Evolutionary conservation across 2,797 vertebrate species (phyloP).

Genomic region (Tachyglossus aculeatus): DNA sequence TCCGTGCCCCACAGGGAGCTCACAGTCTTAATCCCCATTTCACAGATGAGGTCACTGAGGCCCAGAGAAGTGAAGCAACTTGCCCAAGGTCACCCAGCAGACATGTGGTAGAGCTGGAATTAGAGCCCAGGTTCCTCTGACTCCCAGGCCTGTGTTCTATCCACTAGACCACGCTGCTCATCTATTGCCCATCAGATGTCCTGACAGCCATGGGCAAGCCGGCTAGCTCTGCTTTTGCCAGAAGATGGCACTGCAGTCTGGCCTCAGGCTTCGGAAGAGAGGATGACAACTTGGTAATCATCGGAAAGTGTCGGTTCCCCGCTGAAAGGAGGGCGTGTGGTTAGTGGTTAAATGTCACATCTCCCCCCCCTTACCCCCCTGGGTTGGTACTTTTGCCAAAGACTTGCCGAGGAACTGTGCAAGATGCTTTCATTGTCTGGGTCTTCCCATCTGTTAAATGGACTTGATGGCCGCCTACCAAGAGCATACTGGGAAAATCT

Average conservation of each 20-base stretch:
- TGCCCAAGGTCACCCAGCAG: too few relatives aligned
- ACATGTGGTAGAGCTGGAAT: too few relatives aligned
- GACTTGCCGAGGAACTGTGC: not conserved
- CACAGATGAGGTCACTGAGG: too few relatives aligned
- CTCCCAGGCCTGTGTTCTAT: not conserved
- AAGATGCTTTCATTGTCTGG: constrained; percentile 12
- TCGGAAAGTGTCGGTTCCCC: too few relatives aligned
- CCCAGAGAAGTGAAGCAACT: too few relatives aligned
- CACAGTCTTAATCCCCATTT: too few relatives aligned
- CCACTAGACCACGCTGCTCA: not conserved
- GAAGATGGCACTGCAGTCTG: constrained; percentile 59
- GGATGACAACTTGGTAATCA: constrained; percentile 26
- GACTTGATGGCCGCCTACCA: too few relatives aligned
- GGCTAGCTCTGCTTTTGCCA: constrained; percentile 33
- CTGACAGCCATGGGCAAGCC: not conserved
- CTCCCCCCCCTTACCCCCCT: too few relatives aligned
- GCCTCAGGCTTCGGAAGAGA: constrained; percentile 32
- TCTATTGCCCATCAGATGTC: not conserved
- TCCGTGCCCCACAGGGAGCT: too few relatives aligned
- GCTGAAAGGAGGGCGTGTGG: too few relatives aligned
- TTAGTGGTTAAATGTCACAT: too few relatives aligned
- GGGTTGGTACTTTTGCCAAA: not conserved
- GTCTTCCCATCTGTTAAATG: constrained; percentile 55
- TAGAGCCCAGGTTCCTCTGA: not conserved
- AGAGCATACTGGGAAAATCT: too few relatives aligned